Percentiles rank a stretch among this genome's conserved stretches.
These are phyloP conservation scores for Elephantulus edwardii DNA, from an alignment of 2,113 vertebrate species.

Conservation along the genomic window DNA sequence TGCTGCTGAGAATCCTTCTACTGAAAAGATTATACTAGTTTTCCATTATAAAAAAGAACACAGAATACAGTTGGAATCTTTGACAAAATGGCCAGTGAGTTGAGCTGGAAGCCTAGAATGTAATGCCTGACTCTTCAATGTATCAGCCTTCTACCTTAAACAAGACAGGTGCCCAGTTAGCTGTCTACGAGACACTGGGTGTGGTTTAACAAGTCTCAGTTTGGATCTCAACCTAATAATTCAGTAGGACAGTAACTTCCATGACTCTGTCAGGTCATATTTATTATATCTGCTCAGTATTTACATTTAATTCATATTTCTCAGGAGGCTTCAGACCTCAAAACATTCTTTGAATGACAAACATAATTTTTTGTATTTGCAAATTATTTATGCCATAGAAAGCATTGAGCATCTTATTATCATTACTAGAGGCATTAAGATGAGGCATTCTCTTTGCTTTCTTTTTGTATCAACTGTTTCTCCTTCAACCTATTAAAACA, in stretches of 20 bases:
- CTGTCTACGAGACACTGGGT: background rate
- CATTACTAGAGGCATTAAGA: constrained; percentile 37
- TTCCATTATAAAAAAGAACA: background rate
- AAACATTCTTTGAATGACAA: constrained; percentile 60
- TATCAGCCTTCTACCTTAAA: background rate
- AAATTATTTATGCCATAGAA: constrained; percentile 59
- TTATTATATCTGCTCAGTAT: constrained; percentile 29
- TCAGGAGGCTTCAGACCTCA: constrained; percentile 40
- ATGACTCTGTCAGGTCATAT: background rate
- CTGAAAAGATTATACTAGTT: background rate
- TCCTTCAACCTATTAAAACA: constrained; percentile 21
- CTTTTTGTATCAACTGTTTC: constrained; percentile 20
- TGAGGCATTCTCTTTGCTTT: background rate
- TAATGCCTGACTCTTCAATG: background rate
- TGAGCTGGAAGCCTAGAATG: background rate
- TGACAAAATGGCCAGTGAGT: background rate
- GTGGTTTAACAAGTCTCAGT: background rate
- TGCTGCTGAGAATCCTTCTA: background rate
- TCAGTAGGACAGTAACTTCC: background rate
- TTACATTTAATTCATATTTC: constrained; percentile 55
- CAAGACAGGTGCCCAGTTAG: background rate
- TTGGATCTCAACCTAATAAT: constrained; percentile 1
- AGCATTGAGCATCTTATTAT: constrained; percentile 57
- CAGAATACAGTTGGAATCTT: background rate
- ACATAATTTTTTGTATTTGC: constrained; percentile 50